Evolutionary conservation across 2,888 invertebrate genomes (phyloP).

Genomic region (Phortica magna): DNA sequence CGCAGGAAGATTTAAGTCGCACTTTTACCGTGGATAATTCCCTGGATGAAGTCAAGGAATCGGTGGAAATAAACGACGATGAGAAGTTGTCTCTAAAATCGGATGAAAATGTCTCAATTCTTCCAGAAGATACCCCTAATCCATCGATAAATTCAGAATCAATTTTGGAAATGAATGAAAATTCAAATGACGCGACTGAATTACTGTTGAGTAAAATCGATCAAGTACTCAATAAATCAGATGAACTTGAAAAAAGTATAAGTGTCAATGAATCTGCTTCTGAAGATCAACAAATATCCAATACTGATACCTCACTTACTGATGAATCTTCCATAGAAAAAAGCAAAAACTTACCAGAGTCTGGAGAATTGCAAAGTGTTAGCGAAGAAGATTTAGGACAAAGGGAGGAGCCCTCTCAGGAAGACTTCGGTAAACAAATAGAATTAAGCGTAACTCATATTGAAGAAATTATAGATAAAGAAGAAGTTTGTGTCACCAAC

Average conservation of each 20-base stretch:
- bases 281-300: neutral
- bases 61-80: neutral
- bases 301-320: no score
- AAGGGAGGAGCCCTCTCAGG: no score
- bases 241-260: conserved; percentile 53
- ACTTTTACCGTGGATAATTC: conserved; percentile 62
- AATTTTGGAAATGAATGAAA: neutral
- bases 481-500: no score
- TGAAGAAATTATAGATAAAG: no score
- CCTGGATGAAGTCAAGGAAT: conserved; percentile 33
- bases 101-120: neutral
- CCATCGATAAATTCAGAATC: neutral
- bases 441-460: no score
- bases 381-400: no score
- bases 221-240: conserved; percentile 57
- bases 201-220: conserved; percentile 57
- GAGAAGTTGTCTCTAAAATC: conserved; percentile 29
- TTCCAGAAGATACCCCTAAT: neutral
- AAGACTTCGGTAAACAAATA: no score
- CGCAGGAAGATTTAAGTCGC: conserved; percentile 55
- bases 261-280: conserved; percentile 8
- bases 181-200: conserved; percentile 8
- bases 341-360: no score
- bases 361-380: no score
- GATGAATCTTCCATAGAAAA: no score